Evolutionary conservation across 2,113 vertebrate species (phyloP).

Genomic region (Cololabis saira): DNA sequence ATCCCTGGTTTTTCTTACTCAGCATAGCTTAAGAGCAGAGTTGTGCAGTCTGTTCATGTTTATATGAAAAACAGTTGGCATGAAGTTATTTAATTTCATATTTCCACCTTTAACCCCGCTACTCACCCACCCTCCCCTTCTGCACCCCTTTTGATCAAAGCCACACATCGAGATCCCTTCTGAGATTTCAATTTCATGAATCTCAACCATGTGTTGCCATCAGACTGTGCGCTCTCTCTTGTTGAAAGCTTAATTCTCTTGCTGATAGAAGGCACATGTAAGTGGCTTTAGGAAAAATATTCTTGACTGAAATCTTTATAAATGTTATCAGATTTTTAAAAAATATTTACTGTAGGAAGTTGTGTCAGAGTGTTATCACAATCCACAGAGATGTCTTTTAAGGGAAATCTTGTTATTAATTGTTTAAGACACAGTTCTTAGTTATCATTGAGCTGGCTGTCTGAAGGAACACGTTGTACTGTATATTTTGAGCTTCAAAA

Average conservation of each 20-base stretch:
- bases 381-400: background rate
- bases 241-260: constrained; percentile 53
- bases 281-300: constrained; percentile 11
- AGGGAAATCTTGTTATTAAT: background rate
- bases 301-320: constrained; percentile 9
- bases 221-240: constrained; percentile 18
- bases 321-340: background rate
- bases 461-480: background rate
- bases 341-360: background rate
- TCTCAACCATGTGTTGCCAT: constrained; percentile 32
- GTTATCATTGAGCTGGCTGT: constrained; percentile 10
- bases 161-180: constrained; percentile 35
- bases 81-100: constrained; percentile 16
- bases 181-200: constrained; percentile 42
- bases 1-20: background rate
- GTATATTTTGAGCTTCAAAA: constrained; percentile 36
- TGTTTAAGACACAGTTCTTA: background rate
- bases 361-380: constrained; percentile 1
- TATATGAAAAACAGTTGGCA: constrained; percentile 9
- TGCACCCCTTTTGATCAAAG: constrained; percentile 46
- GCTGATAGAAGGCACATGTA: constrained; percentile 49
- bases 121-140: background rate
- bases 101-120: constrained; percentile 14
- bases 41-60: background rate
- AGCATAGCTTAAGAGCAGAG: background rate